phyloP scores from a whole-genome alignment of 2,113 vertebrate genomes.

The Sprattus sprattus region DNA sequence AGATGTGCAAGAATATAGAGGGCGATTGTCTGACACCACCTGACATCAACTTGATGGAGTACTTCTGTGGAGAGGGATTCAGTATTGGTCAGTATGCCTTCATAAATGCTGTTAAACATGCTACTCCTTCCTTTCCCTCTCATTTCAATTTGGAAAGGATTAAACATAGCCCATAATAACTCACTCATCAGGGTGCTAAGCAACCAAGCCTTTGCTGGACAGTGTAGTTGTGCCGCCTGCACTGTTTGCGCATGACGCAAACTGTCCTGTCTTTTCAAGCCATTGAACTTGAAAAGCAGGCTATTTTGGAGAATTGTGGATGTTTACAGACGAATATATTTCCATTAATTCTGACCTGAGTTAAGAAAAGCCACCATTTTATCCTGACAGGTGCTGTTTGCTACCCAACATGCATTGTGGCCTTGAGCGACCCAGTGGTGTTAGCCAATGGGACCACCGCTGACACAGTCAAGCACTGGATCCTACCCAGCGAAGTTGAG shows the following conservation, averaged over 20 bases:
- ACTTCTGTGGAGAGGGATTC: slow-evolving; percentile 82
- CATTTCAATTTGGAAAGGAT: background rate
- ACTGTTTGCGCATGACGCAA: background rate
- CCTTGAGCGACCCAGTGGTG: slow-evolving; percentile 82
- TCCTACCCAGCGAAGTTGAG: slow-evolving; percentile 83
- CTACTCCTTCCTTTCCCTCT: background rate
- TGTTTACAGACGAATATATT: slow-evolving; percentile 55
- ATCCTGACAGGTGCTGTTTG: slow-evolving; percentile 80
- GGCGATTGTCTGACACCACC: slow-evolving; percentile 78
- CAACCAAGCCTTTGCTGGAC: background rate
- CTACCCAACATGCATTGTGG: slow-evolving; percentile 77
- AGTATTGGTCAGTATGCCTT: slow-evolving; percentile 74
- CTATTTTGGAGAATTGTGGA: slow-evolving; percentile 32
- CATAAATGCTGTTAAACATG: slow-evolving; percentile 13
- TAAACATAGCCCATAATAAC: background rate
- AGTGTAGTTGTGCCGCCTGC: background rate
- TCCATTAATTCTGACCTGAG: slow-evolving; percentile 51
- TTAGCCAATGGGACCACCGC: slow-evolving; percentile 78
- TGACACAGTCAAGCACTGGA: slow-evolving; percentile 83
- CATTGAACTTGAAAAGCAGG: slow-evolving; percentile 42
- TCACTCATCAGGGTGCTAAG: background rate
- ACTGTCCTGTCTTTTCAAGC: slow-evolving; percentile 32
- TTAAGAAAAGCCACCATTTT: slow-evolving; percentile 38
- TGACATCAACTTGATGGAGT: slow-evolving; percentile 81
- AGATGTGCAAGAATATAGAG: slow-evolving; percentile 77